These are phyloP conservation scores for Eulimnadia texana DNA, from an alignment of 1,140 invertebrate genomes.

Conservation along the genomic window DNA sequence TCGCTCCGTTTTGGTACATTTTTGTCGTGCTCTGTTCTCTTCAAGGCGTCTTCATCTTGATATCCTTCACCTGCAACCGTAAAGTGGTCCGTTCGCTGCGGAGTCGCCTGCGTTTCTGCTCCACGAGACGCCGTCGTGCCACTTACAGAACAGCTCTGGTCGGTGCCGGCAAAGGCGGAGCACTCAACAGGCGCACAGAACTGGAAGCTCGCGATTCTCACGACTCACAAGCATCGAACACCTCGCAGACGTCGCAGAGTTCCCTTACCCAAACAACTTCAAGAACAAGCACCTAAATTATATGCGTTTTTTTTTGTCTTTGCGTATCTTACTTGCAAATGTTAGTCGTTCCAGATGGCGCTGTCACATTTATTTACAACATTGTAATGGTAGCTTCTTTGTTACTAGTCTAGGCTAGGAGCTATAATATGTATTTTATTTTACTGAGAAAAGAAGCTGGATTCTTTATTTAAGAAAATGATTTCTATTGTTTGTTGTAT, in stretches of 20 bases:
- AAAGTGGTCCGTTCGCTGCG: conserved; percentile 26
- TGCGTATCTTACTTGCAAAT: background rate
- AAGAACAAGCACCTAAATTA: background rate
- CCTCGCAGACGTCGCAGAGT: conserved; percentile 9
- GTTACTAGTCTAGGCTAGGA: background rate
- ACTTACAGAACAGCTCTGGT: conserved; percentile 13
- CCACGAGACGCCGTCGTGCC: background rate
- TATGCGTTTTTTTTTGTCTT: background rate
- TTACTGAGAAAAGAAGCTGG: too few species aligned
- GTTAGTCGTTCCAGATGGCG: background rate
- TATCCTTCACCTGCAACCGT: conserved; percentile 39
- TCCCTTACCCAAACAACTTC: conserved; percentile 12
- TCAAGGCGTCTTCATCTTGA: conserved; percentile 42
- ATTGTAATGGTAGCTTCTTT: background rate
- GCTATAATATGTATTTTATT: too few species aligned
- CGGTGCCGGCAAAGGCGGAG: background rate
- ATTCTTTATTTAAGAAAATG: too few species aligned
- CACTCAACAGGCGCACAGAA: background rate
- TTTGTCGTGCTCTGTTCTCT: conserved; percentile 40
- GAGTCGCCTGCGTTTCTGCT: background rate
- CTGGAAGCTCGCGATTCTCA: conserved; percentile 10
- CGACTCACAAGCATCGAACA: conserved; percentile 11
- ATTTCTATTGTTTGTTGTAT: too few species aligned
- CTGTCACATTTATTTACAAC: background rate
- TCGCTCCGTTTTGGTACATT: conserved; percentile 33